Base-by-base conservation (phyloP, 2,888 invertebrate species). In the Tetramorium bicarinatum region DNA sequence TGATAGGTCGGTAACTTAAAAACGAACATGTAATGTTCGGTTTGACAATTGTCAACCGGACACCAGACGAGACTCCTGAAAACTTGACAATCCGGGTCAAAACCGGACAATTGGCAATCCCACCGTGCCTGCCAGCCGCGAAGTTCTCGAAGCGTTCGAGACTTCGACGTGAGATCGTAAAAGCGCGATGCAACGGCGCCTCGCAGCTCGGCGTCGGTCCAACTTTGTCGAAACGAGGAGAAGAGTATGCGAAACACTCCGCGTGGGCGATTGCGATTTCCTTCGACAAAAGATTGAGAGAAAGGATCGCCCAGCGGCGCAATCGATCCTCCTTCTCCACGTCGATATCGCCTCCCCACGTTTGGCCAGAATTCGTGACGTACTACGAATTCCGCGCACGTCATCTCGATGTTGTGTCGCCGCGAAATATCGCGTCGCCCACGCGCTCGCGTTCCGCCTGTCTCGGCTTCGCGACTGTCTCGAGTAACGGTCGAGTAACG, bases 341-440 rank as follows among this genome's bases (percentile, higher is more conserved):
- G 11, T 4, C 61, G 52, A 38, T 52, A 18, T 52, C 44, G 47
- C 52, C 52, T 82, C 75, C 4, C 13, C 69, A 47, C 59, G 66
- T 71, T 52, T 21, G 82, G 54, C 13, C 59, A 64, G 71, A 82
- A 89, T 87, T 89, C 86, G 81, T 59, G 56, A 75, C 86, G 79
- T 85, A 83, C 82, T 49, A 49, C 61, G 69, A 69, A 89, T 89
- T 89, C 89, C 86, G 56, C 62, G 77, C 87, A 83, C 84, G 89
- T 85, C 62, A 38, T 52, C 8, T 34, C 41, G 62, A 56, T 62
- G 74, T 80, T 75, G 54, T 69, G 54, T 34, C 56, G 67, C 59
- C 83, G 66, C 82, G 82, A 81, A 85, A 82, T 82, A 77, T 67
- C 38, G 72, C 25, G 25, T 76, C 77, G 29, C 66, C 59, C 62